Conservation (phyloP, 2,113 vertebrate species). For the Egretta garzetta region DNA sequence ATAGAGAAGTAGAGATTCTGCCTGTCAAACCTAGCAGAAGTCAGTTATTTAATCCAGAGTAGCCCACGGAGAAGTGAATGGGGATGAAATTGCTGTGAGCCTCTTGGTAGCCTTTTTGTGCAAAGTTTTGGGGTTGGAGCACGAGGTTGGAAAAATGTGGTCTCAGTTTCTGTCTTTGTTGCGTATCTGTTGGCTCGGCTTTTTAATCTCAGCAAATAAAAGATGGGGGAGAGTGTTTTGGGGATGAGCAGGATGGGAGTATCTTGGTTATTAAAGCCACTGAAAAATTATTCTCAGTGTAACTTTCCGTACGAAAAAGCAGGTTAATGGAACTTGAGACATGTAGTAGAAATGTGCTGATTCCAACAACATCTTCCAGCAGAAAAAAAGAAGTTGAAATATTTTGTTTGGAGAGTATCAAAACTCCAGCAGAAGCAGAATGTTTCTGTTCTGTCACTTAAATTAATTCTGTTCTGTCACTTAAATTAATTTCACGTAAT, state of each 20-base stretch:
- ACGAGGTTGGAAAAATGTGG: neutral
- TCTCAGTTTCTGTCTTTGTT: neutral
- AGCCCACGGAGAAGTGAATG: neutral
- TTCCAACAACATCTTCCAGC: constrained; percentile 6
- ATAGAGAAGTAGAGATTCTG: neutral
- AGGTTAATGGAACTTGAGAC: constrained; percentile 9
- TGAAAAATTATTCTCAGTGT: neutral
- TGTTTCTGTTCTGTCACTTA: neutral
- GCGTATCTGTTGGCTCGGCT: neutral
- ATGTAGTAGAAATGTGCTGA: constrained; percentile 42
- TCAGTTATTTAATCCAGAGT: neutral
- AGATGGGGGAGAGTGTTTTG: neutral
- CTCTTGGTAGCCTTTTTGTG: neutral
- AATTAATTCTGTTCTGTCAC: neutral
- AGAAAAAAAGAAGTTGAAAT: neutral
- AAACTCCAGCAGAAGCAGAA: neutral
- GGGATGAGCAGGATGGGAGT: neutral
- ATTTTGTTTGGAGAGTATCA: constrained; percentile 18
- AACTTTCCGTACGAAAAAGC: neutral
- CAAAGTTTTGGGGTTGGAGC: neutral
- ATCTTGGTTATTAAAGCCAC: neutral
- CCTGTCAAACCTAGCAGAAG: neutral
- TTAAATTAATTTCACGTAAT: neutral
- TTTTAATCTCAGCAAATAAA: neutral
- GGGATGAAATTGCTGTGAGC: neutral